Evolutionary conservation across 1,140 invertebrate species (phyloP).

Genomic region (Pogonomyrmex californicus): DNA sequence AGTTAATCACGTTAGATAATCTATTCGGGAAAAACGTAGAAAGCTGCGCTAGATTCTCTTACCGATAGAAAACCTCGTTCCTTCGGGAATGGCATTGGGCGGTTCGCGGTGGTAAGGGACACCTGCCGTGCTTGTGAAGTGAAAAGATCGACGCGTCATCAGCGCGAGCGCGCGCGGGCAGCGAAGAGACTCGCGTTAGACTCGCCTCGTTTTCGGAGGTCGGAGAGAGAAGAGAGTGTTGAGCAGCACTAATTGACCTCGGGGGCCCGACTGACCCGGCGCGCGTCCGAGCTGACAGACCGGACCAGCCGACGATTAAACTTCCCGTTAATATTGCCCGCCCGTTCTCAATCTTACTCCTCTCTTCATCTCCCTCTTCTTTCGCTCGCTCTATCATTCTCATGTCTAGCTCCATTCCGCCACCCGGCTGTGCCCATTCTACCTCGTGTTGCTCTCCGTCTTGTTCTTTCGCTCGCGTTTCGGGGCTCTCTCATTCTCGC

Average conservation of each 20-base stretch:
- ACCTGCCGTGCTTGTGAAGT: conserved; percentile 38
- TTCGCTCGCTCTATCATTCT: conserved; percentile 60
- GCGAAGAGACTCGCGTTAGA: conserved; percentile 67
- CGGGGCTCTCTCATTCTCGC: conserved; percentile 36
- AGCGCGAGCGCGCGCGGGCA: conserved; percentile 39
- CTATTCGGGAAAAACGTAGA: neutral
- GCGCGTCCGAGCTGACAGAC: conserved; percentile 84
- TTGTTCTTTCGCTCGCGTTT: neutral
- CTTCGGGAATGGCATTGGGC: conserved; percentile 16
- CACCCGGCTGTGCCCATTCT: conserved; percentile 39
- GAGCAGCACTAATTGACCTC: conserved; percentile 86
- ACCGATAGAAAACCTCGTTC: neutral
- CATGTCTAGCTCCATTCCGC: conserved; percentile 52
- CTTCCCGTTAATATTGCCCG: conserved; percentile 85
- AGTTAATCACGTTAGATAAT: neutral
- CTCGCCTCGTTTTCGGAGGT: conserved; percentile 76
- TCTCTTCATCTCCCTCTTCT: conserved; percentile 46
- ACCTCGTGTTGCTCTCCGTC: conserved; percentile 23
- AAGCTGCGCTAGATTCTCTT: neutral
- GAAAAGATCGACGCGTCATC: conserved; percentile 70
- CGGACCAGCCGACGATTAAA: conserved; percentile 85
- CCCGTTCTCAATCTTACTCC: conserved; percentile 70
- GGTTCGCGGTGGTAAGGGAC: conserved; percentile 17
- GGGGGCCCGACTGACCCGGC: conserved; percentile 84
- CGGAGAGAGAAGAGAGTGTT: conserved; percentile 82